Evolutionary conservation across 2,113 vertebrate species (phyloP), one percentile per base, ranked within the genome.

Genomic region (Tupaia tana): DNA sequence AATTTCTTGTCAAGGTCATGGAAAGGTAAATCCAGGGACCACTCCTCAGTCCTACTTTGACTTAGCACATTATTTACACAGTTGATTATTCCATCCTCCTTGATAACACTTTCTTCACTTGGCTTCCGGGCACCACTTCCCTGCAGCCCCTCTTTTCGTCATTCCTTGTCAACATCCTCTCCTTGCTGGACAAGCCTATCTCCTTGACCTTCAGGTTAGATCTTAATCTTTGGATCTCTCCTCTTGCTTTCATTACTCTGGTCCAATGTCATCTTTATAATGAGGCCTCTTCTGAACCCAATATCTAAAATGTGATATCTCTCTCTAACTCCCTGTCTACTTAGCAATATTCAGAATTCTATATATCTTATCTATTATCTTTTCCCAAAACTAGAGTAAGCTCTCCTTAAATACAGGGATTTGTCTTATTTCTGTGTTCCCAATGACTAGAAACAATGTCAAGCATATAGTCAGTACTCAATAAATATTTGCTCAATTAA

Each of bases 401-500:
- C 43, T 87, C 8, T 95, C n/a, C 81, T 86, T 81, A 64, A 80
- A 18, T 10, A 59, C 20, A 73, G 25, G 43, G 73, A 58, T 54
- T 82, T 52, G 13, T 74, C 31, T 87, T 84, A 73, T 27, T 70
- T 93, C 27, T 86, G 4, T 63, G 19, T 69, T 27, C 27, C 10
- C 16, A 64, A 81, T 84, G 19, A 34, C 59, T 80, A 43, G 10
- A 96, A 93, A 77, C 31, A 86, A 52, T 86, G 58, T 83, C 34
- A 89, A 75, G 12, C 59, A 64, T 67, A 0, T 67, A 95, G 31
- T 91, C 64, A n/a, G 14, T 86, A 31, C 20, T 92, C 10, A 70
- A 10, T 64, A 82, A 86, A 58, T n/a, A 54, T 91, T 91, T 95
- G 16, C 31, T 96, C 56, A 90, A 10, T 74, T 52, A 87, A 71